Base-by-base conservation (phyloP, 2,113 vertebrate genomes). In the Crotalus viridis region DNA sequence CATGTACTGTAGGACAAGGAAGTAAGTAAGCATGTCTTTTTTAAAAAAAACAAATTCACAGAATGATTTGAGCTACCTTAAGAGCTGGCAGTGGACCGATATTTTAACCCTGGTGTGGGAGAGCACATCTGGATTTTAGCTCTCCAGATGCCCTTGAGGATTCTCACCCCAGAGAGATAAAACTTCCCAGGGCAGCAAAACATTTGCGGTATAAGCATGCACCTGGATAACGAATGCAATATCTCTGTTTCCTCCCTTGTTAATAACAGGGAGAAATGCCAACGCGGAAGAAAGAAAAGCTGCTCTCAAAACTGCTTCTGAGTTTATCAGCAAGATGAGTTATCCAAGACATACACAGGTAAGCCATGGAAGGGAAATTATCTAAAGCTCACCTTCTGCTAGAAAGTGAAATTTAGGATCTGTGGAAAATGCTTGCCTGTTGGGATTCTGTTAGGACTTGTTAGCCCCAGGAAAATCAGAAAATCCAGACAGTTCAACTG, bases 261-360 rank as follows among this genome's bases (percentile, higher is more conserved):
- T 94, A 1, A 2, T 21, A 6, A 46, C 93, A 99, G 99, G 99
- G 93, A 98, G 97, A 97, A 97, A 98, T 1, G 99, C 99, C 94
- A 99, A 99, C 95, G 95, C 97, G 2, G 99, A 99, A 0, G 99
- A 99, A 97, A 98, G 98, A 91, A 99, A 99, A 96, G 98, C 98
- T 5, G 98, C 99, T 2, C 96, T 99, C 97, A 99, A 98, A 95
- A 98, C 98, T 0, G 99, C 99, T 3, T 98, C 99, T 0, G 98
- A 99, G 90, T 99, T 99, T 97, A 99, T 99, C 97, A 98, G 98
- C 94, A 99, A 99, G 98, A 99, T 99, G 99, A 95, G 97, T 48
- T 99, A 99, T 93, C 98, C 98, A 4, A 99, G 98, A 94, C 98
- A 99, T 61, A 99, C 99, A 0, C 98, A 99, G 97, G 98, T 98